Evolutionary conservation across 2,797 vertebrate genomes (phyloP), one percentile per base, ranked within the genome.

Genomic region (Centroberyx gerrardi): DNA sequence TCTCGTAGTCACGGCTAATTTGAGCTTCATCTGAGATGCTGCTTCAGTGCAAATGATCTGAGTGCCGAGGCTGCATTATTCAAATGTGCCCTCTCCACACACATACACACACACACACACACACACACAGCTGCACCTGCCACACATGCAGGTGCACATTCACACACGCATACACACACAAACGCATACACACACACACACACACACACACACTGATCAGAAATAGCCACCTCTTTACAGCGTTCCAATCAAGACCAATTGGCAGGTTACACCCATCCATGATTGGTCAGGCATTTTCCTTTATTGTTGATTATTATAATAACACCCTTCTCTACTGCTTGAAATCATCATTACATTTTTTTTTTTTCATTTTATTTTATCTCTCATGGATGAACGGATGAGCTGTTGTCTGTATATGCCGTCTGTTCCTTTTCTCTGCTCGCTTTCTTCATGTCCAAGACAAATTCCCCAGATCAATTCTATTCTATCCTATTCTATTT

Each of bases 1-100:
- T 68, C 49, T 68, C 22, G 5, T 40, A 71, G 77, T 54, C 72
- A 64, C 2, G 1, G 58, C 31, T 81, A 82, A 85, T 89, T 84
- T 78, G 22, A 79, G 53, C 86, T 67, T 65, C 27, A 55, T 22
- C 70, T 68, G 74, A 71, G 60, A 75, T 76, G 70, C 72, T 78
- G 66, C 72, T 42, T 51, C 36, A 61, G 80, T 81, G 48, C 71
- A 73, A 83, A 83, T 75, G 15, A 83, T 80, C 17, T n/a, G 28
- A 67, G 60, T 56, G 75, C 71, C 33, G 60, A 15, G 17, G 54
- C 56, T 84, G 68, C 70, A 80, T 76, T 72, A 76, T 68, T 88
- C 36, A 87, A 68, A 81, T 38, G 27, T 53, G 8, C 31, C 54
- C 33, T 72, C 46, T 13, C 8, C 60, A 56, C 29, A 17, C 53